Base-by-base conservation (phyloP, 1,140 invertebrate genomes). In the Ceratoteleas bidentatus region DNA sequence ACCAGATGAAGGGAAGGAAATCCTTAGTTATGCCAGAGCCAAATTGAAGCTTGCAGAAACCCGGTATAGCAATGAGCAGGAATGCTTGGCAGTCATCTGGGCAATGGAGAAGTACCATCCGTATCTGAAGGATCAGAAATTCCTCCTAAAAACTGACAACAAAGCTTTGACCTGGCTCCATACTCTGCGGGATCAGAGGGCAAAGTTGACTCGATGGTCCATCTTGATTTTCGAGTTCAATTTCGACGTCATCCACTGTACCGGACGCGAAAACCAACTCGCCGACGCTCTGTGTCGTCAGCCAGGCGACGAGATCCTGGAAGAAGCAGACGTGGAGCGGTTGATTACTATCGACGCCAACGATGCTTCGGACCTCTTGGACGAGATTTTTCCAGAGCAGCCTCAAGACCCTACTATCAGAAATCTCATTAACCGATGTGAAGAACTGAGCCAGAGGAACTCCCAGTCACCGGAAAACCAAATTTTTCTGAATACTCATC, bases 81-180 rank as follows among this genome's bases (percentile, higher is more conserved):
- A 82, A 45, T 86, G 83, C n/a, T n/a, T 85, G 8, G 87, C 87
- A 0, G 49, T 87, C 0, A 52, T 89, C 0, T 89, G 88, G 87
- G 86, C 83, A 0, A 72, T 89, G 7, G 84, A 85, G 40, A 61
- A 54, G 6, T 90, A 85, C 52, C 60, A 78, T 8, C 77, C 36
- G 0, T 87, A 86, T 57, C 68, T 89, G 9, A 85, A 88, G 38
- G 85, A 88, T 47, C 24, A 74, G 9, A 69, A 40, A 3, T 89
- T 89, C 64, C 80, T 38, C 0, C 70, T 90, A 0, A 16, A 61
- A n/a, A 88, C 86, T 0, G 84, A 87, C 64, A 86, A 76, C 38
- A 14, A 52, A 7, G 80, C 76, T 0, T 50, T 88, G 0, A 61
- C 36, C 0, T 90, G 88, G 85, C 58, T 89, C 0, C 0, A 84